Conservation (phyloP, 2,113 vertebrate genomes). For the Lipotes vexillifer region DNA sequence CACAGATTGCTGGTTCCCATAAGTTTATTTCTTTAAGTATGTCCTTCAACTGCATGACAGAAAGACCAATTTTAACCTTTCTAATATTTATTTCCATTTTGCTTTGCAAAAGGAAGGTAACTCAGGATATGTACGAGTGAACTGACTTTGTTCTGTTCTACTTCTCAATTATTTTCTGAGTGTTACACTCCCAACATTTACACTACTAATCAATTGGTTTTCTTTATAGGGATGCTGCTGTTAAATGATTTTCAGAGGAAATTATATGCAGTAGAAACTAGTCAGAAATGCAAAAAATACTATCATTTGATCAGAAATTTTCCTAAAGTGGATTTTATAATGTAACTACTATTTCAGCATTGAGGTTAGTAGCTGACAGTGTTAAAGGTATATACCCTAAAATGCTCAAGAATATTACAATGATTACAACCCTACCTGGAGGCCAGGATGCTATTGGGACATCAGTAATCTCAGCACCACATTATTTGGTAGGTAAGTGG, state of each 20-base stretch:
- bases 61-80: neutral
- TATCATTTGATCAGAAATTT: neutral
- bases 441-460: neutral
- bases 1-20: neutral
- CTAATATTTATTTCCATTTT: neutral
- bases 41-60: neutral
- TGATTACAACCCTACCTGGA: neutral
- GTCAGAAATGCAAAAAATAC: neutral
- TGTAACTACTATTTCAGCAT: neutral
- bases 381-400: neutral
- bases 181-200: neutral
- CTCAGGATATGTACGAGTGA: neutral
- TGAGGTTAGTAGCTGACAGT: neutral
- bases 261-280: neutral
- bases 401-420: neutral
- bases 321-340: neutral
- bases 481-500: neutral
- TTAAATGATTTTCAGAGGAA: conserved; percentile 28
- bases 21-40: neutral
- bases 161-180: neutral
- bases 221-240: neutral
- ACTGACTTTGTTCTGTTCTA: neutral
- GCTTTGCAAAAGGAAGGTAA: neutral
- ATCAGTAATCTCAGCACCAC: neutral
- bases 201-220: neutral